Conservation (phyloP, 2,888 invertebrate species). For the Mythimna vitellina region DNA sequence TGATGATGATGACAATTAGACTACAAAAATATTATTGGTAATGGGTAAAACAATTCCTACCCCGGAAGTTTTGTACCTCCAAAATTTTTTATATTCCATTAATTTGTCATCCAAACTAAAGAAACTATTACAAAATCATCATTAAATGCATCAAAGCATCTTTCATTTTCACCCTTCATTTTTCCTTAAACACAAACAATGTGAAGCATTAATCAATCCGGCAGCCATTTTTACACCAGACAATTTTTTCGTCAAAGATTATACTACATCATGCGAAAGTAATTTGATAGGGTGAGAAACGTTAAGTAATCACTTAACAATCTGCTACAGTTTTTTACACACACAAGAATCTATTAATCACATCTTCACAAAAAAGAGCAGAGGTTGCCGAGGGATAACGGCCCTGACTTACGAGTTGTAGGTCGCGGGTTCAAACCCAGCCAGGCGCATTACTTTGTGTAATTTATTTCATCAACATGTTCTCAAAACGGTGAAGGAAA, state of each 20-base stretch:
- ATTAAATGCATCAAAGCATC: background rate
- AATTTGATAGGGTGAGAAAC: background rate
- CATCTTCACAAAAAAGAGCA: no score
- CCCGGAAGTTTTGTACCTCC: background rate
- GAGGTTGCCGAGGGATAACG: no score
- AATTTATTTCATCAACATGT: no score
- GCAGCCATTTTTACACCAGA: background rate
- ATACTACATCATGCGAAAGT: background rate
- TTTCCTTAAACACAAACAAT: background rate
- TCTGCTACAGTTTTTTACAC: background rate
- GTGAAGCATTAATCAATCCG: background rate
- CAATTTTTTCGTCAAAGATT: background rate
- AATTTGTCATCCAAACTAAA: background rate
- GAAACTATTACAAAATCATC: background rate
- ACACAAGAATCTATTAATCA: background rate
- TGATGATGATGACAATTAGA: no score
- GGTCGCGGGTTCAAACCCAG: no score
- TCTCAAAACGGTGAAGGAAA: no score
- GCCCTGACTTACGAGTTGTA: no score
- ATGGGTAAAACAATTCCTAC: no score
- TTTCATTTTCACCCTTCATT: background rate
- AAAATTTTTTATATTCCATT: background rate
- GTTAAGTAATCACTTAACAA: background rate
- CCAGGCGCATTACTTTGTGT: no score
- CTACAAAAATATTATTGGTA: no score